These are phyloP conservation scores for Nerophis ophidion DNA, from an alignment of 2,113 vertebrate species.

Conservation along the genomic window DNA sequence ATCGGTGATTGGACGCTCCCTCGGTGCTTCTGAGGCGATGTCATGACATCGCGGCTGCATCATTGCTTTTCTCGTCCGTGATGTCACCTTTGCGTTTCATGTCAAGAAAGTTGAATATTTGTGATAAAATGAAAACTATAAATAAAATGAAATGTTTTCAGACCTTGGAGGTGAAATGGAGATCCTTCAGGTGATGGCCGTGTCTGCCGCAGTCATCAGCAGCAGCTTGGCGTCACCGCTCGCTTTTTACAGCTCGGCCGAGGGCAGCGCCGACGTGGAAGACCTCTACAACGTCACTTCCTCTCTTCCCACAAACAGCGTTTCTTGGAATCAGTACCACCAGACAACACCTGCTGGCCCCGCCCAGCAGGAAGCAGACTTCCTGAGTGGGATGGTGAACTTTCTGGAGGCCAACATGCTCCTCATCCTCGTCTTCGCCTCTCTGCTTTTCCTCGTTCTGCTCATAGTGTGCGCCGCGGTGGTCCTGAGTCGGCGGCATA, in stretches of 20 bases:
- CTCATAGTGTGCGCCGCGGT: slow-evolving; percentile 77
- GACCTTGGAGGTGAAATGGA: slow-evolving; percentile 46
- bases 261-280: slow-evolving; percentile 69
- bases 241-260: slow-evolving; percentile 27
- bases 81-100: background rate
- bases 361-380: slow-evolving; percentile 25
- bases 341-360: no score
- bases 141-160: slow-evolving; percentile 22
- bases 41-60: background rate
- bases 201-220: slow-evolving; percentile 32
- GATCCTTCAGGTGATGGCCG: slow-evolving; percentile 22
- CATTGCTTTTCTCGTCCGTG: background rate
- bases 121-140: no score
- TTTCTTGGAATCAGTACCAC: no score
- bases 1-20: background rate
- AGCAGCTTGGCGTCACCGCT: slow-evolving; percentile 26
- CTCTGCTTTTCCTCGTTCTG: slow-evolving; percentile 73
- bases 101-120: background rate
- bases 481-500: slow-evolving; percentile 77
- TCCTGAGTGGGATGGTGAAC: slow-evolving; percentile 63
- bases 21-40: background rate
- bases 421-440: slow-evolving; percentile 75
- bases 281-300: slow-evolving; percentile 19
- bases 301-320: background rate
- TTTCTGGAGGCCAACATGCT: slow-evolving; percentile 83